Evolutionary conservation across 2,113 vertebrate genomes (phyloP).

Genomic region (Choloepus hoffmanni): DNA sequence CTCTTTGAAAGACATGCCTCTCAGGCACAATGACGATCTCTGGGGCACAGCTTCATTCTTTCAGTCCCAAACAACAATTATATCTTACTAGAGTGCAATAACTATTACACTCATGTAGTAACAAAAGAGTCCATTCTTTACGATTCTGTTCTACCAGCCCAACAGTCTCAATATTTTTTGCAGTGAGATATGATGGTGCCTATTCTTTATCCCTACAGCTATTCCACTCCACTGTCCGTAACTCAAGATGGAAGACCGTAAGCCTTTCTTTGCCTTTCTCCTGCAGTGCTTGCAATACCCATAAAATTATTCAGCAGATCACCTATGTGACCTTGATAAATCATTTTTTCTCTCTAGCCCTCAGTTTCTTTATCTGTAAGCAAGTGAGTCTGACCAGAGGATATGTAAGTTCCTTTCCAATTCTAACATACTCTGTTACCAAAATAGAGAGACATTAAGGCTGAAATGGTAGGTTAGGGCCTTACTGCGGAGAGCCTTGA

Average conservation of each 20-base stretch:
- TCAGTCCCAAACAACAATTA: neutral
- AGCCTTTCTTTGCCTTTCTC: neutral
- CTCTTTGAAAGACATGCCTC: neutral
- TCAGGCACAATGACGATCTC: neutral
- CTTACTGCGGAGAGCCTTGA: neutral
- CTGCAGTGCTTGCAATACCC: neutral
- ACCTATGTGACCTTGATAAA: neutral
- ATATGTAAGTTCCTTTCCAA: neutral
- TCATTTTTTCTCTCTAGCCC: neutral
- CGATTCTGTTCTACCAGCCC: neutral
- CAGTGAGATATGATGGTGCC: neutral
- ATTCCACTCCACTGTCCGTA: neutral
- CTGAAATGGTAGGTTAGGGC: neutral
- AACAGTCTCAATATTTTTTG: neutral
- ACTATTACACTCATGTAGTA: neutral
- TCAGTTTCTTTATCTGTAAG: neutral
- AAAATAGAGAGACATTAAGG: neutral
- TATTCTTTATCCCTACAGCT: neutral
- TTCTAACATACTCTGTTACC: neutral
- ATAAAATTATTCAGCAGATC: neutral
- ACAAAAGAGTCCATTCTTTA: neutral
- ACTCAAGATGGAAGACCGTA: neutral
- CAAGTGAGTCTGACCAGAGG: neutral
- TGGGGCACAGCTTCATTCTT: neutral
- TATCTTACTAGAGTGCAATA: neutral